Evolutionary conservation across 2,113 vertebrate genomes (phyloP).

Genomic region (Takifugu flavidus): DNA sequence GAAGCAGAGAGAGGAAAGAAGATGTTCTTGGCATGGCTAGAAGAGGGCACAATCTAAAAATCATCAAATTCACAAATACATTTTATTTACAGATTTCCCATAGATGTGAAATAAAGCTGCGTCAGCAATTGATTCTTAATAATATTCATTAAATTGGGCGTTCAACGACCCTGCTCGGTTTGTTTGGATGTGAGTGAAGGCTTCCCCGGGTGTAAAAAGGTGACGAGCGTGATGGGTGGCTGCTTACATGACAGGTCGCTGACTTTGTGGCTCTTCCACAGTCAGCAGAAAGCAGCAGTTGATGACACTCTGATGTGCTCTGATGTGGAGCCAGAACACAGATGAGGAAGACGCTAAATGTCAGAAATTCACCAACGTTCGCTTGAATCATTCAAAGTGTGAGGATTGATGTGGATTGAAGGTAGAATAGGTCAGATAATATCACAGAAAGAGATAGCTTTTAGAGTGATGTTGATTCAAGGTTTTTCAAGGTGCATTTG

Average conservation of each 20-base stretch:
- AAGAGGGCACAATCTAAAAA: not conserved
- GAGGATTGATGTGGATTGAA: not conserved
- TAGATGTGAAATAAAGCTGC: too few species aligned
- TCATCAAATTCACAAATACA: not conserved
- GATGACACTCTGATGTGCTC: slow-evolving; percentile 33
- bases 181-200: slow-evolving; percentile 13
- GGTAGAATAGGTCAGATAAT: not conserved
- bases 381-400: not conserved
- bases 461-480: too few species aligned
- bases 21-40: not conserved
- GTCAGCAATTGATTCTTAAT: too few species aligned
- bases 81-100: too few species aligned
- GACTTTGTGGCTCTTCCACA: slow-evolving; percentile 56
- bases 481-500: too few species aligned
- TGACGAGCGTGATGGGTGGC: slow-evolving; percentile 36
- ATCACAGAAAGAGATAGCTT: not conserved
- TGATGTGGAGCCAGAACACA: slow-evolving; percentile 22
- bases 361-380: slow-evolving; percentile 6
- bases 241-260: slow-evolving; percentile 63
- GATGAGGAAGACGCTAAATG: slow-evolving; percentile 1
- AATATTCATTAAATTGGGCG: too few species aligned
- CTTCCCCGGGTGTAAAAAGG: slow-evolving; percentile 22
- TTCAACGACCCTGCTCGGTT: not conserved
- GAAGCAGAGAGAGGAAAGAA: not conserved
- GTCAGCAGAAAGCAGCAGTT: slow-evolving; percentile 60